Evolutionary conservation across 1,140 invertebrate species (phyloP).

Genomic region (Sinonovacula constricta): DNA sequence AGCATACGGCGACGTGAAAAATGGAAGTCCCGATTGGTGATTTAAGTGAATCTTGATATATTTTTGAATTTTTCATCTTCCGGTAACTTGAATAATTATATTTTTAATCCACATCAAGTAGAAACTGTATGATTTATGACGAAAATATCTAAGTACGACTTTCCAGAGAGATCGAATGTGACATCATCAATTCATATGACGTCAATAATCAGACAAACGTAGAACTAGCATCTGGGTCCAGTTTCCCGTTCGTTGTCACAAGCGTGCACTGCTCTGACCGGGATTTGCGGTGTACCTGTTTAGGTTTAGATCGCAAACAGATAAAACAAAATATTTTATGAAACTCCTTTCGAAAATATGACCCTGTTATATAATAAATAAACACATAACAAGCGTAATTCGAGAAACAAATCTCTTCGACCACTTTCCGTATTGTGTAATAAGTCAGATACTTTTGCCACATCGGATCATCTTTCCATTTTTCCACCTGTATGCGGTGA

Average conservation of each 20-base stretch:
- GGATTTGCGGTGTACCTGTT: not conserved
- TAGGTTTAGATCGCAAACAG: not conserved
- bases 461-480: conserved; percentile 57
- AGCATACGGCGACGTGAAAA: too few species aligned
- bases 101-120: too few species aligned
- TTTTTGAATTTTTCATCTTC: too few species aligned
- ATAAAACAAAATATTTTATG: conserved; percentile 61
- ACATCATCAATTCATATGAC: too few species aligned
- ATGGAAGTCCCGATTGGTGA: too few species aligned
- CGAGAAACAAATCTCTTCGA: conserved; percentile 74
- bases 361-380: conserved; percentile 76
- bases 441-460: conserved; percentile 73
- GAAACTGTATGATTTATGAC: too few species aligned
- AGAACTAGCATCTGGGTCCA: not conserved
- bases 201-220: too few species aligned
- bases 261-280: conserved; percentile 37
- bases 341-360: conserved; percentile 70
- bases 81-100: too few species aligned
- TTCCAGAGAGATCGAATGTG: too few species aligned
- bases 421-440: conserved; percentile 66
- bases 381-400: conserved; percentile 77
- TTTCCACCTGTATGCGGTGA: conserved; percentile 42
- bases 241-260: conserved; percentile 36
- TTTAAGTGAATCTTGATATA: too few species aligned
- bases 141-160: too few species aligned